Evolutionary conservation across 2,888 invertebrate species (phyloP).

Genomic region (Pammene aurita): DNA sequence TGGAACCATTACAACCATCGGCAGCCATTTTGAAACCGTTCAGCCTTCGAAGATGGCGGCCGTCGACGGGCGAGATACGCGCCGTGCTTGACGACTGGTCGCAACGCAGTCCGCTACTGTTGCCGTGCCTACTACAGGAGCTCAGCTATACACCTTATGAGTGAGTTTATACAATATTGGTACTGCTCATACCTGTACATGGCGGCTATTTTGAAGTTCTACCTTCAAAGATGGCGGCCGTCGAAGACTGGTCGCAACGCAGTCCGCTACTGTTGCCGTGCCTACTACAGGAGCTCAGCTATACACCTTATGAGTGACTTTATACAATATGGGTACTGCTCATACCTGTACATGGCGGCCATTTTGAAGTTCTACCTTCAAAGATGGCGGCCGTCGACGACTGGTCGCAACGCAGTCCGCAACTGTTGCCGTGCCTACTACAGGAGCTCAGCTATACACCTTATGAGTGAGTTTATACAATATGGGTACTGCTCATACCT

Average conservation of each 20-base stretch:
- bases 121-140: slow-evolving; percentile 61
- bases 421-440: slow-evolving; percentile 61
- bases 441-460: slow-evolving; percentile 66
- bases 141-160: slow-evolving; percentile 68
- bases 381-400: slow-evolving; percentile 46
- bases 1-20: slow-evolving; percentile 54
- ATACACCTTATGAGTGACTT: slow-evolving; percentile 67
- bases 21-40: slow-evolving; percentile 51
- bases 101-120: slow-evolving; percentile 56
- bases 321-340: background rate
- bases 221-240: slow-evolving; percentile 62
- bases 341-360: slow-evolving; percentile 50
- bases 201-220: background rate
- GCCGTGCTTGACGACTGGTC: slow-evolving; percentile 65
- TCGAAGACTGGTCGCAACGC: slow-evolving; percentile 60
- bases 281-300: slow-evolving; percentile 64
- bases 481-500: too few relatives aligned
- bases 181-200: background rate
- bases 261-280: slow-evolving; percentile 60
- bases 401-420: slow-evolving; percentile 63
- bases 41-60: slow-evolving; percentile 64
- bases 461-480: slow-evolving; percentile 58
- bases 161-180: slow-evolving; percentile 57
- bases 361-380: slow-evolving; percentile 53
- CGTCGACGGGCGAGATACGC: slow-evolving; percentile 55